Evolutionary conservation across 2,113 vertebrate genomes (phyloP).

Genomic region (Takifugu flavidus): DNA sequence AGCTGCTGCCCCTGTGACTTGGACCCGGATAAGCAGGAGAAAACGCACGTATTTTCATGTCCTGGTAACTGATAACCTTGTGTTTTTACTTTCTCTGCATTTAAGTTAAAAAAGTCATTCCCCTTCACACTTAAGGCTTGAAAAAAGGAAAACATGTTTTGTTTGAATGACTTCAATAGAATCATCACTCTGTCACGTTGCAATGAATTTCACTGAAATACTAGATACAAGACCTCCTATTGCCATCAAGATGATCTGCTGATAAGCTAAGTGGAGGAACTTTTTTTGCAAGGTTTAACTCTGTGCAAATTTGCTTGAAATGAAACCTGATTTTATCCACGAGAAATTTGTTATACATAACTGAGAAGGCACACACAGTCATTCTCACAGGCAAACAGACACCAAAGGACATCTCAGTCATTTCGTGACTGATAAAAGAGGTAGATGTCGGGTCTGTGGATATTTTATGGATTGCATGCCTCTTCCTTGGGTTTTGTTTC

Average conservation of each 20-base stretch:
- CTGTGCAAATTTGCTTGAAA: conserved; percentile 17
- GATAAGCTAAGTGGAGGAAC: no score
- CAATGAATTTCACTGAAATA: no score
- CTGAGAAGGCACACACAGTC: no score
- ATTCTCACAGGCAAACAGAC: no score
- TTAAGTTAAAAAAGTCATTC: conserved; percentile 25
- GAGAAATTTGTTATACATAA: not conserved
- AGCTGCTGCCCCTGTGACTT: no score
- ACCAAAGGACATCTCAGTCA: no score
- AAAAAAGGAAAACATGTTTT: not conserved
- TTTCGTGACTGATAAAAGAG: conserved; percentile 3
- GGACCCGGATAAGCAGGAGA: no score
- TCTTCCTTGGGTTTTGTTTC: not conserved
- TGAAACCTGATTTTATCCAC: conserved; percentile 41
- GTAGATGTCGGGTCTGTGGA: conserved; percentile 1
- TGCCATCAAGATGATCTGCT: no score
- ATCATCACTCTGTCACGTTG: no score
- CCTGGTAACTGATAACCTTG: conserved; percentile 33
- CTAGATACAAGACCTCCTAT: no score
- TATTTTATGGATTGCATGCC: conserved; percentile 9
- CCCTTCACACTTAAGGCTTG: conserved; percentile 1
- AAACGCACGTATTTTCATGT: conserved; percentile 31
- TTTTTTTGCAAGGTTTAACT: no score
- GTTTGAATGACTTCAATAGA: conserved; percentile 7
- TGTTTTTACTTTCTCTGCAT: conserved; percentile 41